These are phyloP conservation scores for Callorhinus ursinus DNA, from an alignment of 2,113 vertebrate genomes.

Conservation along the genomic window DNA sequence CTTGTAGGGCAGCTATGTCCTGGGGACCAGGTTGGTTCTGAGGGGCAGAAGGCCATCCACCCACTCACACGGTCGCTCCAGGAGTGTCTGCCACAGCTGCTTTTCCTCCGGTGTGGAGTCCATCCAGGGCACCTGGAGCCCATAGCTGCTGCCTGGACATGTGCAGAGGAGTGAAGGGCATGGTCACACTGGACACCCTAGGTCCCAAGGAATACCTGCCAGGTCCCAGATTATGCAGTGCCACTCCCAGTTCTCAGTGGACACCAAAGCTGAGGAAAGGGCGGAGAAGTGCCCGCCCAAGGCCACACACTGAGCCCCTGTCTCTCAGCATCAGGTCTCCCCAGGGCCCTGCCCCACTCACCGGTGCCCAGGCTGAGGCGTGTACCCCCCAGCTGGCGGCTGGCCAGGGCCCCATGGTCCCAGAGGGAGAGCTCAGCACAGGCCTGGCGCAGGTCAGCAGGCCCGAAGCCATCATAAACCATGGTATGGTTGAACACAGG, in stretches of 20 bases:
- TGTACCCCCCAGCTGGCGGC: constrained; percentile 90
- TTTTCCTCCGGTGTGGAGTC: constrained; percentile 94
- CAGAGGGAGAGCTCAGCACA: constrained; percentile 96
- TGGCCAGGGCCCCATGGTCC: constrained; percentile 90
- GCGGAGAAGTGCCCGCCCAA: background rate
- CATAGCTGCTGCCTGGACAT: constrained; percentile 91
- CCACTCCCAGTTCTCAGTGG: background rate
- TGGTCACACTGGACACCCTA: background rate
- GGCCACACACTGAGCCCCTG: background rate
- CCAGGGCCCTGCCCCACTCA: constrained; percentile 75
- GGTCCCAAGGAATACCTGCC: background rate
- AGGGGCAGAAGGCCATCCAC: constrained; percentile 91
- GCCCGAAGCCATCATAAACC: constrained; percentile 97
- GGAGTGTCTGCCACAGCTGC: constrained; percentile 89
- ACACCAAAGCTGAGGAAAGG: background rate
- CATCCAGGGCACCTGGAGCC: constrained; percentile 94
- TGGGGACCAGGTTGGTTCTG: constrained; percentile 89
- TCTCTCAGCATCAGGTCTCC: background rate
- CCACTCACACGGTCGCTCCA: constrained; percentile 91
- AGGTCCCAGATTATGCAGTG: background rate
- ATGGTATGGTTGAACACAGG: constrained; percentile 98
- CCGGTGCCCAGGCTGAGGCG: constrained; percentile 95
- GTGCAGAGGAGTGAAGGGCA: background rate
- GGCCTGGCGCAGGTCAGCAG: constrained; percentile 92
- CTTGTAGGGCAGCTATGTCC: constrained; percentile 67